Evolutionary conservation across 2,113 vertebrate species (phyloP), one percentile per base, ranked within the genome.

Genomic region (Halcyon malimbica): DNA sequence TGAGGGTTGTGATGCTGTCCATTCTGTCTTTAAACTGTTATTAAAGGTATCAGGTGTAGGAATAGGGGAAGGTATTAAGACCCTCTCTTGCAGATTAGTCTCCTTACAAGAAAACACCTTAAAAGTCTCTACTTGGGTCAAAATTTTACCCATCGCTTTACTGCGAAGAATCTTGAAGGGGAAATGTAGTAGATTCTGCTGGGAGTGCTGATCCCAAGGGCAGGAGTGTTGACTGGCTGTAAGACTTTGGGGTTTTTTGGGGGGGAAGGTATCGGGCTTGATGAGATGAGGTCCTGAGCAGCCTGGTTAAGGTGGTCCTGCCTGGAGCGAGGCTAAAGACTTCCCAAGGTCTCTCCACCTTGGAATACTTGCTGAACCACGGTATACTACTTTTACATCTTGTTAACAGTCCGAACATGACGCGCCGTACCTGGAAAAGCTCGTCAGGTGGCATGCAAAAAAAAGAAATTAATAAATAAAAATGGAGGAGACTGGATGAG

Each of bases 401-500:
- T 19, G 11, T 15, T 41, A 19, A 48, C 19, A 35, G 51, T 5
- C 68, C 60, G 57, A 31, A 26, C 24, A 4, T 6, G 64, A 63
- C 42, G 65, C 2, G 1, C 57, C 3, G 28, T 51, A 96, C 91
- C 95, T 96, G 89, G 94, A 46, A 79, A 57, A 85, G 77, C 95
- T 89, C 0, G 15, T 91, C 95, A 94, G 94, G 91, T 96, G 89
- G 83, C 77, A 87, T 26, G 33, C 13, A 9, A 50, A n/a, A 20
- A 26, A 13, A 11, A 50, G 24, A 13, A 59, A 35, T 41, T 25
- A 41, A 39, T 51, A 54, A 21, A 15, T 14, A 20, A 64, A 62
- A 11, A 90, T 83, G 79, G 80, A 93, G 83, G 79, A 78, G 83
- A 35, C 35, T 70, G 88, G 88, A 56, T 92, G 95, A 90, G 93